Evolutionary conservation across 2,888 invertebrate species (phyloP), one percentile per base, ranked within the genome.

Genomic region (Phoronis australis): DNA sequence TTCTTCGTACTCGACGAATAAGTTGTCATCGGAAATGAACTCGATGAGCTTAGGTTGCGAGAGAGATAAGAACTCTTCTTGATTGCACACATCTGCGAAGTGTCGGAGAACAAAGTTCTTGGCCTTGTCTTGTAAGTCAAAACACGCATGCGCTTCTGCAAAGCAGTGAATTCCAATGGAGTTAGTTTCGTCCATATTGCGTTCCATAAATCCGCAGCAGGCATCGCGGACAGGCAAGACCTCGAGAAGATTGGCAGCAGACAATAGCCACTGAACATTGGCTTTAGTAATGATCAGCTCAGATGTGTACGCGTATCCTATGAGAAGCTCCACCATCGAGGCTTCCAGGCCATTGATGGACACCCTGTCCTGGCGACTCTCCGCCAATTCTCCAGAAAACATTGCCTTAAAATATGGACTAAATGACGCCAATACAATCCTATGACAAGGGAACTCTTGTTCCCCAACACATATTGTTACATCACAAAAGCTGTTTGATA

Each of bases 121-220:
- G 3, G 81, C 77, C 55, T 74, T 75, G 15, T 70, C 63, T 51
- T 75, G 75, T n/a, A 81, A 69, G 35, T 76, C 75, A 18, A 62
- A 65, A 57, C 81, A 81, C 26, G 77, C 74, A 62, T 80, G 80
- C 20, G 78, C 66, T 52, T 80, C 78, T 22, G 80, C 79, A 61
- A 81, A 78, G 54, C 79, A 78, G 66, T 80, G 80, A 42, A 81
- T 79, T 4, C 80, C 80, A 22, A 81, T 63, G 59, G 80, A 80
- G 62, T 81, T 81, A 9, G 68, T 65, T 21, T 73, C 70, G 56
- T 79, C 79, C 76, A 80, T 79, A 59, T 79, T 76, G 39, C 69
- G 61, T 51, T 77, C 74, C 48, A 79, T 61, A 53, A 77, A 79
- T 23, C 61, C 61, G 54, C 79, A 78, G 48, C 78, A 78, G 4